Percentiles rank a stretch among this genome's conserved stretches.
Conservation (phyloP, 1,140 invertebrate species). For the Scaptodrosophila lebanonensis region DNA sequence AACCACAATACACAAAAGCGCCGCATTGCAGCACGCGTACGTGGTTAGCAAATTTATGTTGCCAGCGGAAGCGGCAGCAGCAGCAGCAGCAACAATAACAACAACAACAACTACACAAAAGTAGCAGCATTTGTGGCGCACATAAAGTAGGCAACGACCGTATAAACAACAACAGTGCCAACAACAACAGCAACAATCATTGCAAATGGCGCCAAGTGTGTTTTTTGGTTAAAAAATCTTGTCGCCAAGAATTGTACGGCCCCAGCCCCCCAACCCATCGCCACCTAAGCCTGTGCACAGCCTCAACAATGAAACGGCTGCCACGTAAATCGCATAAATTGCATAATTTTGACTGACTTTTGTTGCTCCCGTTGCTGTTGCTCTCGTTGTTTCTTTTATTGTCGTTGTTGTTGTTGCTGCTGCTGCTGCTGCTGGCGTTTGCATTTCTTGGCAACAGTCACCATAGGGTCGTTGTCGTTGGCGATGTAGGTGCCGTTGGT, state of each 20-base stretch:
- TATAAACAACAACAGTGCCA: no score
- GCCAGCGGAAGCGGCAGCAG: conserved; percentile 30
- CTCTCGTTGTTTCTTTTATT: conserved; percentile 63
- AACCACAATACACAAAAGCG: conserved; percentile 59
- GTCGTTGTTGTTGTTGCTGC: conserved; percentile 33
- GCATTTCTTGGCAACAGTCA: no score
- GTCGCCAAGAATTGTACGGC: conserved; percentile 22
- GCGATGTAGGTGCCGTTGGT: conserved; percentile 15
- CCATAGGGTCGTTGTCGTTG: conserved; percentile 5
- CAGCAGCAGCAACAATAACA: neutral
- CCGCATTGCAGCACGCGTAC: conserved; percentile 66
- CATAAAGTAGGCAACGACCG: no score
- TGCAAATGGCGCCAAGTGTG: conserved; percentile 65
- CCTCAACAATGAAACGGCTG: neutral
- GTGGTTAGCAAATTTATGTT: conserved; percentile 69
- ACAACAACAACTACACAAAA: conserved; percentile 11
- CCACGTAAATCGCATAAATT: conserved; percentile 72
- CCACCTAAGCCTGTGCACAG: no score
- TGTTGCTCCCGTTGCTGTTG: conserved; percentile 37
- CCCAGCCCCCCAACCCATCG: no score
- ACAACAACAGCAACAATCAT: conserved; percentile 5
- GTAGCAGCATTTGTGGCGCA: conserved; percentile 9
- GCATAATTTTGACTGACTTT: conserved; percentile 75
- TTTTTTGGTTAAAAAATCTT: conserved; percentile 57
- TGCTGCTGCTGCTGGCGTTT: conserved; percentile 14